A percentile compares a stretch with the other conserved stretches of the same genome.
phyloP scores from a whole-genome alignment of 2,888 invertebrate species.

The Patella caerulea region DNA sequence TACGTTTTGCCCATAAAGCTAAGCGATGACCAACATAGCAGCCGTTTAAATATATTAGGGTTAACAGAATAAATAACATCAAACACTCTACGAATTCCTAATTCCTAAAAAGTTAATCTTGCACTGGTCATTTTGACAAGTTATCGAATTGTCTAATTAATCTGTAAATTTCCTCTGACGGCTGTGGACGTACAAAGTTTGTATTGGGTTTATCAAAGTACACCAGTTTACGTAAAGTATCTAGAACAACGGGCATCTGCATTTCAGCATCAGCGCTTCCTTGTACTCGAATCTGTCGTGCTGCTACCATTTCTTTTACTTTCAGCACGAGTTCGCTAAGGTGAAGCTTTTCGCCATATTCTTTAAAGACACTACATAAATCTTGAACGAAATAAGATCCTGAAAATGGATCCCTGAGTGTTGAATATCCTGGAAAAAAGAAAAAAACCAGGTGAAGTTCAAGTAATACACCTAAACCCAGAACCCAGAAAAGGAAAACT shows the following conservation, averaged over 20 bases:
- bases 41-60: too few relatives aligned
- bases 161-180: not conserved
- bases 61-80: too few relatives aligned
- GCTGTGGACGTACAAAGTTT: not conserved
- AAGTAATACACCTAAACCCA: too few relatives aligned
- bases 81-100: too few relatives aligned
- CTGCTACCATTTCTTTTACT: slow-evolving; percentile 6
- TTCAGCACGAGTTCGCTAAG: not conserved
- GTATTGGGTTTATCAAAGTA: not conserved
- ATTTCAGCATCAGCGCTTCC: not conserved
- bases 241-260: not conserved
- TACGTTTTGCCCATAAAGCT: too few relatives aligned
- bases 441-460: not conserved
- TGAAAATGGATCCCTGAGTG: not conserved
- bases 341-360: not conserved
- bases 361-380: not conserved
- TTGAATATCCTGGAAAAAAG: not conserved
- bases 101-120: too few relatives aligned
- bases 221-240: not conserved
- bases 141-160: not conserved
- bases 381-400: slow-evolving; percentile 2
- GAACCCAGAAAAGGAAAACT: too few relatives aligned
- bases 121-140: too few relatives aligned
- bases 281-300: not conserved
- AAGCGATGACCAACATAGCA: too few relatives aligned